Evolutionary conservation across 2,797 vertebrate species (phyloP).

Genomic region (Tiaroga cobitis): DNA sequence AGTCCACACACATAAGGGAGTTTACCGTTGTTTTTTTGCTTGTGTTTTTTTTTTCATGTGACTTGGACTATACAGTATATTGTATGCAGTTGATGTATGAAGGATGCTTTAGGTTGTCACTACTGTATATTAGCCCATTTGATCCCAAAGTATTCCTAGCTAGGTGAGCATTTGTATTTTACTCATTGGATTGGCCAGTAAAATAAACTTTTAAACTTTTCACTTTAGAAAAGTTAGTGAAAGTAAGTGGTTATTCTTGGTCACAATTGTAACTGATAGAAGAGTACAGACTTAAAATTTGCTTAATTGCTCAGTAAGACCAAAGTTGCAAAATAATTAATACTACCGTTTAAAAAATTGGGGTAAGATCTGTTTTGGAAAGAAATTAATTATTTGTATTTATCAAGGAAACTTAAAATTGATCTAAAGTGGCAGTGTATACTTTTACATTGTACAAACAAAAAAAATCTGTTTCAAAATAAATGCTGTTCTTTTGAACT

Average conservation of each 20-base stretch:
- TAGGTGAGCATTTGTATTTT: background rate
- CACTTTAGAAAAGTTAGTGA: background rate
- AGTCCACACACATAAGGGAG: constrained; percentile 8
- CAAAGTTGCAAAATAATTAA: background rate
- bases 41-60: background rate
- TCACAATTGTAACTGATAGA: background rate
- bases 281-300: background rate
- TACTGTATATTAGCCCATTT: background rate
- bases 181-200: background rate
- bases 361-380: background rate
- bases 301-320: background rate
- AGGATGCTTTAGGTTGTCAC: background rate
- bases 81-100: background rate
- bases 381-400: background rate
- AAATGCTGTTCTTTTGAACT: background rate
- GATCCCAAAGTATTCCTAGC: background rate
- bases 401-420: background rate
- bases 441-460: background rate
- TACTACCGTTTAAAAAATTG: background rate
- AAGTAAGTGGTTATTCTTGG: background rate
- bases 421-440: background rate
- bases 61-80: background rate
- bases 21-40: constrained; percentile 5
- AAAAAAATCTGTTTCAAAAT: background rate
- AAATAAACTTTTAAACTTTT: background rate